Evolutionary conservation across 2,888 invertebrate genomes (phyloP).

Genomic region (Agrypnus murinus): DNA sequence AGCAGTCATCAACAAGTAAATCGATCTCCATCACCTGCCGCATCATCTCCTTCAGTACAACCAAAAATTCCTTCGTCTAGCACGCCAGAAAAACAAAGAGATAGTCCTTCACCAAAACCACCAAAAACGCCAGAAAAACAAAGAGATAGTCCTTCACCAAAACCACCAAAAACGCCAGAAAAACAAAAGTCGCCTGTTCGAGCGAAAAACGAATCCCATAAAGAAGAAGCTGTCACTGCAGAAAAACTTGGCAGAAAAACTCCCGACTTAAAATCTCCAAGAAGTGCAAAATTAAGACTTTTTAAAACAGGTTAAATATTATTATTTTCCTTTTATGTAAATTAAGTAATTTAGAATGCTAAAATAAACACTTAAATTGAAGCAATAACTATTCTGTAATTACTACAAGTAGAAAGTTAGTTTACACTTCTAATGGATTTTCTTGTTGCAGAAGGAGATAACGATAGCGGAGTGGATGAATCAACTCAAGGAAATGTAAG

Average conservation of each 20-base stretch:
- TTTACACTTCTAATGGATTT: neutral
- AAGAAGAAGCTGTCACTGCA: conserved; percentile 17
- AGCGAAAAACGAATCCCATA: neutral
- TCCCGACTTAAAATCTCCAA: conserved; percentile 23
- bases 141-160: conserved; percentile 11
- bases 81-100: conserved; percentile 7
- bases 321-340: neutral
- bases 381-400: too few species aligned
- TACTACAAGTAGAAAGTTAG: neutral
- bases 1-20: neutral
- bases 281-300: conserved; percentile 18
- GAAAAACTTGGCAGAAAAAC: conserved; percentile 27
- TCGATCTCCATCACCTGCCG: neutral
- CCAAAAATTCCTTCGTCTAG: neutral
- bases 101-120: conserved; percentile 1
- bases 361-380: too few species aligned
- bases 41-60: neutral
- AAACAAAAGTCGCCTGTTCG: conserved; percentile 26
- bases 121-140: conserved; percentile 16
- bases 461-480: conserved; percentile 88
- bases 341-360: too few species aligned
- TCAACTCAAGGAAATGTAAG: conserved; percentile 87
- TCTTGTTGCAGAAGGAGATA: conserved; percentile 80
- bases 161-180: neutral
- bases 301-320: conserved; percentile 33